Conservation (phyloP, 1,140 invertebrate species). For the Arion vulgaris region DNA sequence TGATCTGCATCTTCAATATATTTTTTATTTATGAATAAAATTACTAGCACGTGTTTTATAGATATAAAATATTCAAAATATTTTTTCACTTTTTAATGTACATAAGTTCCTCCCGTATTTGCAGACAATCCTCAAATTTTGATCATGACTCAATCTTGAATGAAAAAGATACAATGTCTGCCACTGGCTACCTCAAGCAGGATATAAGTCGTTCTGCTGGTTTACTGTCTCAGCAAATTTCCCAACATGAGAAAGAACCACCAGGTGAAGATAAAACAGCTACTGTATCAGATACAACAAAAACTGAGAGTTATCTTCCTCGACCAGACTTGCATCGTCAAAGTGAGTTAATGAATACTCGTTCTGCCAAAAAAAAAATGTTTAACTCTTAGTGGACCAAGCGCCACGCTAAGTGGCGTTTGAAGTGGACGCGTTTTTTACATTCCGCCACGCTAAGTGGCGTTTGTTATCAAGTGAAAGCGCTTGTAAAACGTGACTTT, state of each 20-base stretch:
- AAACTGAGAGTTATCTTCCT: constrained; percentile 37
- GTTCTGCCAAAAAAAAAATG: too few relatives aligned
- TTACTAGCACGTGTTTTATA: too few relatives aligned
- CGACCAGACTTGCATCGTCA: constrained; percentile 50
- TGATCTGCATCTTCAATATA: too few relatives aligned
- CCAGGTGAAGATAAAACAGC: constrained; percentile 16
- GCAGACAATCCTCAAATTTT: background rate
- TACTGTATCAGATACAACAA: constrained; percentile 12
- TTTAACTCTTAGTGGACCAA: too few relatives aligned
- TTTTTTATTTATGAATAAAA: too few relatives aligned
- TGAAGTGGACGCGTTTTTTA: too few relatives aligned
- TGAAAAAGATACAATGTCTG: constrained; percentile 55
- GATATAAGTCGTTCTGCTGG: background rate
- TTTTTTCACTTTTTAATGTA: background rate
- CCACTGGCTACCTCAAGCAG: constrained; percentile 44
- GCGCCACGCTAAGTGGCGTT: too few relatives aligned
- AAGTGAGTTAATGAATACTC: constrained; percentile 18
- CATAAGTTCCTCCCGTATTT: background rate
- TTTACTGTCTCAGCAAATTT: constrained; percentile 29
- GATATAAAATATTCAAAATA: background rate
- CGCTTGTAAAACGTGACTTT: too few relatives aligned
- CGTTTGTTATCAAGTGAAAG: too few relatives aligned
- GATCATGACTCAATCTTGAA: constrained; percentile 31
- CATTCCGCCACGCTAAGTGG: too few relatives aligned
- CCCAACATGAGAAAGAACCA: constrained; percentile 39